These are phyloP conservation scores for Ommatoiulus sabulosus DNA, from an alignment of 2,888 invertebrate species.

Conservation along the genomic window DNA sequence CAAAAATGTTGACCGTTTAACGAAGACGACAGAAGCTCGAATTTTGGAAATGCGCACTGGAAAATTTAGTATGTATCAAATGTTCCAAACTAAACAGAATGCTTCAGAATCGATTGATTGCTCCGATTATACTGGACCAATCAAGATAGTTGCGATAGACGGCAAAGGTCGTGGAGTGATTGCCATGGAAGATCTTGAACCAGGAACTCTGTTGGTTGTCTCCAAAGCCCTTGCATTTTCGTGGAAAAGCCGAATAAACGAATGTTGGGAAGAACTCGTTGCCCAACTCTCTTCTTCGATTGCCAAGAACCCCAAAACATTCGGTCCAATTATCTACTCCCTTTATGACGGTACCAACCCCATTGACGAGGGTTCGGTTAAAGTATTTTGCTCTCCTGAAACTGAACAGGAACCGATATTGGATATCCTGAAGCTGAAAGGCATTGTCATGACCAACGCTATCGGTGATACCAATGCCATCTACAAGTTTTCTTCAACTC, in stretches of 20 bases:
- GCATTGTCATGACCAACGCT: neutral
- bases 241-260: no score
- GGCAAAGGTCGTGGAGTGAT: neutral
- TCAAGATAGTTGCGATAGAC: neutral
- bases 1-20: neutral
- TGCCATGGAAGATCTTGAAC: neutral
- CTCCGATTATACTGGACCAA: constrained; percentile 29
- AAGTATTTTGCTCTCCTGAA: neutral
- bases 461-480: neutral
- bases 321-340: neutral
- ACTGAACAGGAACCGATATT: neutral
- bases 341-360: neutral
- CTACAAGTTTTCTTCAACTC: neutral
- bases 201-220: neutral
- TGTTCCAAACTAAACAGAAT: neutral
- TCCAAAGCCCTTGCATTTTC: constrained; percentile 4
- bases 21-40: neutral
- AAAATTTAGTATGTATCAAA: neutral
- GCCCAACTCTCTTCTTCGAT: neutral
- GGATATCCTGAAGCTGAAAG: neutral
- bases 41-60: neutral
- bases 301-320: neutral
- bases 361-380: neutral
- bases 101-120: neutral
- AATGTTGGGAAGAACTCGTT: neutral